Evolutionary conservation across 2,888 invertebrate species (phyloP).

Genomic region (Drosophila affinis): DNA sequence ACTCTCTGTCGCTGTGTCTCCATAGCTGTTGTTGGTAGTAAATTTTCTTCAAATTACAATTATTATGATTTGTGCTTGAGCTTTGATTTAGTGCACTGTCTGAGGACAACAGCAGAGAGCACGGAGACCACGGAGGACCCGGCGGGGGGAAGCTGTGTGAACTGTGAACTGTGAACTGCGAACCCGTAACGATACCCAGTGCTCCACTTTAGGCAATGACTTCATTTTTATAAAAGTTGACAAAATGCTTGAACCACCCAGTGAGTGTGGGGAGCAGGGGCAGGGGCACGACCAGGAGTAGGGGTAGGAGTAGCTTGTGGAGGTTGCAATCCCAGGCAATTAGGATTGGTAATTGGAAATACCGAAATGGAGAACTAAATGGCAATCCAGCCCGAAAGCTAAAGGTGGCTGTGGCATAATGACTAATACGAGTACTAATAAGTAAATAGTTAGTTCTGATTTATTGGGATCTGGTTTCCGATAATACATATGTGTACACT

Average conservation of each 20-base stretch:
- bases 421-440: not conserved
- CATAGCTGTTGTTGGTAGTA: constrained; percentile 71
- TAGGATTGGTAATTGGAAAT: constrained; percentile 28
- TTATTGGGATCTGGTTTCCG: not conserved
- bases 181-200: constrained; percentile 31
- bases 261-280: not conserved
- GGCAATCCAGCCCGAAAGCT: not conserved
- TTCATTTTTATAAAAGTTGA: constrained; percentile 64
- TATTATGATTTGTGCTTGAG: constrained; percentile 78
- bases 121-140: constrained; percentile 5
- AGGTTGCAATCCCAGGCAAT: constrained; percentile 9
- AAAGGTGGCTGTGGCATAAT: not conserved
- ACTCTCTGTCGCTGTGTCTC: constrained; percentile 23
- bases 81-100: constrained; percentile 68
- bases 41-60: constrained; percentile 80
- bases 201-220: constrained; percentile 64
- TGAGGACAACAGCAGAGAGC: constrained; percentile 14
- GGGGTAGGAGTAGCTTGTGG: not conserved
- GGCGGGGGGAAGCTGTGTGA: constrained; percentile 24
- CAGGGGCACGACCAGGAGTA: not conserved
- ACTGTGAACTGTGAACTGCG: constrained; percentile 20
- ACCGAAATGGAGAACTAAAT: not conserved
- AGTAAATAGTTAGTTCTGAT: not conserved
- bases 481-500: too few species aligned
- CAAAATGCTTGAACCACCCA: constrained; percentile 23